phyloP scores from a whole-genome alignment of 2,113 vertebrate genomes.

The Rallus limicola region DNA sequence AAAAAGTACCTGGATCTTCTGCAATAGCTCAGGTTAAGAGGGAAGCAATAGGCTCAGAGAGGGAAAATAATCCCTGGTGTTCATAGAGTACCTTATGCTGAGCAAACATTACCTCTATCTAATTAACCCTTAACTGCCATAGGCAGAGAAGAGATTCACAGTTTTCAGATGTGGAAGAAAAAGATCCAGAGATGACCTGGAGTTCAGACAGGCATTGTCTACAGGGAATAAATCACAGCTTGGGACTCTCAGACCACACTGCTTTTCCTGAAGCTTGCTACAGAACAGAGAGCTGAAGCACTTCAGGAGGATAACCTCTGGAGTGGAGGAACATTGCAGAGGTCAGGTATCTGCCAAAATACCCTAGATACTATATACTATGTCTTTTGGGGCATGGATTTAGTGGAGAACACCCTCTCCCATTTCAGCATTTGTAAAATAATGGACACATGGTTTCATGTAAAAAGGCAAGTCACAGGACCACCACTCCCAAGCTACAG shows the following conservation, averaged over 20 bases:
- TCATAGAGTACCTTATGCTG: background rate
- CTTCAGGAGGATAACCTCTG: background rate
- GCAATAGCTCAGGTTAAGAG: background rate
- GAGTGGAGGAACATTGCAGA: background rate
- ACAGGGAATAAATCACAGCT: background rate
- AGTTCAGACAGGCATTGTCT: background rate
- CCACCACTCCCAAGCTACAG: background rate
- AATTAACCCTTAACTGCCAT: background rate
- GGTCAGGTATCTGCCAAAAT: background rate
- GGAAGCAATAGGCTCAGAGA: background rate
- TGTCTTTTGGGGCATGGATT: background rate
- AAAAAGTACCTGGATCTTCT: background rate
- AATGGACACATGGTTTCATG: fast-evolving
- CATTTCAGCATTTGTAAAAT: background rate
- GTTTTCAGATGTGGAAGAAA: background rate
- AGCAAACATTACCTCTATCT: background rate
- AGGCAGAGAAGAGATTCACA: background rate
- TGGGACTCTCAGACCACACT: background rate
- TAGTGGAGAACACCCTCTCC: background rate
- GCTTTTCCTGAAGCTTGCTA: background rate
- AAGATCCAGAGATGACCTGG: background rate
- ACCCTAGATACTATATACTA: background rate
- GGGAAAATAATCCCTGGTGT: background rate
- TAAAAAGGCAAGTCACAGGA: background rate
- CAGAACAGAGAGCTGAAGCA: background rate